These are phyloP conservation scores for Cetonia aurata DNA, from an alignment of 2,888 invertebrate species.

Conservation along the genomic window DNA sequence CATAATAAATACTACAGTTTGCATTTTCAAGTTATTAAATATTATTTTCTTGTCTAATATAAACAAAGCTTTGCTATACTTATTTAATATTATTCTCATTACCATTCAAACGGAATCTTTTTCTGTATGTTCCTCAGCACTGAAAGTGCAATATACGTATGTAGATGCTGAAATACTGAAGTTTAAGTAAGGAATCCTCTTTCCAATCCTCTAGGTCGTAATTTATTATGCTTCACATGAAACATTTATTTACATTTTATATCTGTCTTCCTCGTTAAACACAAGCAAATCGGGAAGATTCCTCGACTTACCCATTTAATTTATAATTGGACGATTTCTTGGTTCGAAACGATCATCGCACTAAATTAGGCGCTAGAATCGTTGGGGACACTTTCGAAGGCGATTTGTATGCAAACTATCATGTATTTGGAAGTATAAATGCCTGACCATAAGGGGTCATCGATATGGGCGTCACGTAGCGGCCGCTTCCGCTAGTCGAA, in stretches of 20 bases:
- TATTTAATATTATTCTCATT: no score
- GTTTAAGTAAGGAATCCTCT: background rate
- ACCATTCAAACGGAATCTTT: no score
- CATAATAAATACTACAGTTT: no score
- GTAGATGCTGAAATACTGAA: background rate
- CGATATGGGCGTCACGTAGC: slow-evolving; percentile 61
- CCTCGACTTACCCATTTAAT: background rate
- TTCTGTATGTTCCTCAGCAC: no score
- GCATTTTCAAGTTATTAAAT: no score
- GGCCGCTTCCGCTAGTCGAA: slow-evolving; percentile 63
- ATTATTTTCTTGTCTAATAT: no score
- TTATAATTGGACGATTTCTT: slow-evolving; percentile 12
- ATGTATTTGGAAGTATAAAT: slow-evolving; percentile 57
- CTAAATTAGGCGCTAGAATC: slow-evolving; percentile 22
- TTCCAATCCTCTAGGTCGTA: background rate
- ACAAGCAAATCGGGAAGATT: slow-evolving; percentile 1
- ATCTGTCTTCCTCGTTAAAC: background rate
- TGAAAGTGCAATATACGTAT: no score
- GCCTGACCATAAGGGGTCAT: slow-evolving; percentile 61
- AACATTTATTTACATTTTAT: background rate
- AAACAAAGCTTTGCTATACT: no score
- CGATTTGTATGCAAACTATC: slow-evolving; percentile 62
- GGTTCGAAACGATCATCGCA: slow-evolving; percentile 8
- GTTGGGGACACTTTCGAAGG: slow-evolving; percentile 28
- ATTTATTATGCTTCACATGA: background rate